Conservation (phyloP, 1,140 invertebrate genomes). For the Mamestra configurata region DNA sequence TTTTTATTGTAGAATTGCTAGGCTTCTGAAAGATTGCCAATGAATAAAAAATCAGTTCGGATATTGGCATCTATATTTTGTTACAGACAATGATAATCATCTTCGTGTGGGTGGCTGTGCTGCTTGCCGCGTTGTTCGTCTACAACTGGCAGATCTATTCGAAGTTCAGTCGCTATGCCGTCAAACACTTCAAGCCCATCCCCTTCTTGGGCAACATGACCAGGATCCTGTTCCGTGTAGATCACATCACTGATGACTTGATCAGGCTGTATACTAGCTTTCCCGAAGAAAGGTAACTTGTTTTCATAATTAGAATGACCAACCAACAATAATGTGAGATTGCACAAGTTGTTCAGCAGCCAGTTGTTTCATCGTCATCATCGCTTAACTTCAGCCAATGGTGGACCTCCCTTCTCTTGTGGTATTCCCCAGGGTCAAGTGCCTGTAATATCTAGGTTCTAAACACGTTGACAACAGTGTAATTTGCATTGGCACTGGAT, state of each 20-base stretch:
- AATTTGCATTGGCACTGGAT: too few species aligned
- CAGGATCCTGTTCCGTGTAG: slow-evolving; percentile 39
- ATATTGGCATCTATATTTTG: too few species aligned
- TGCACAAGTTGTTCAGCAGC: too few species aligned
- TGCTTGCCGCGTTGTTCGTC: slow-evolving; percentile 54
- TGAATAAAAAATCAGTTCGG: too few species aligned
- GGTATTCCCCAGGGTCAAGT: too few species aligned
- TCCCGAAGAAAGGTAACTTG: slow-evolving; percentile 65
- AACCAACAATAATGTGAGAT: neutral
- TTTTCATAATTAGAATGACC: neutral
- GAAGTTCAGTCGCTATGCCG: slow-evolving; percentile 61
- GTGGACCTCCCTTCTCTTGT: too few species aligned
- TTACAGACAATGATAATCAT: slow-evolving; percentile 17
- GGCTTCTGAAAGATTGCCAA: too few species aligned
- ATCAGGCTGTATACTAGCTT: slow-evolving; percentile 56
- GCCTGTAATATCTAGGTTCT: too few species aligned
- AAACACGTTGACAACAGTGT: too few species aligned
- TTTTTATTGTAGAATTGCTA: too few species aligned
- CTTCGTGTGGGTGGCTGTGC: slow-evolving; percentile 54
- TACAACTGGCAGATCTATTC: slow-evolving; percentile 62
- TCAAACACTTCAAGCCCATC: slow-evolving; percentile 54
- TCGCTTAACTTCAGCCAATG: too few species aligned
- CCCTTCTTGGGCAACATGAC: slow-evolving; percentile 65
- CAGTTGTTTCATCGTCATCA: too few species aligned
- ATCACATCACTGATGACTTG: slow-evolving; percentile 60